Base-by-base conservation (phyloP, 2,888 invertebrate genomes). In the Slavum lentiscoides region DNA sequence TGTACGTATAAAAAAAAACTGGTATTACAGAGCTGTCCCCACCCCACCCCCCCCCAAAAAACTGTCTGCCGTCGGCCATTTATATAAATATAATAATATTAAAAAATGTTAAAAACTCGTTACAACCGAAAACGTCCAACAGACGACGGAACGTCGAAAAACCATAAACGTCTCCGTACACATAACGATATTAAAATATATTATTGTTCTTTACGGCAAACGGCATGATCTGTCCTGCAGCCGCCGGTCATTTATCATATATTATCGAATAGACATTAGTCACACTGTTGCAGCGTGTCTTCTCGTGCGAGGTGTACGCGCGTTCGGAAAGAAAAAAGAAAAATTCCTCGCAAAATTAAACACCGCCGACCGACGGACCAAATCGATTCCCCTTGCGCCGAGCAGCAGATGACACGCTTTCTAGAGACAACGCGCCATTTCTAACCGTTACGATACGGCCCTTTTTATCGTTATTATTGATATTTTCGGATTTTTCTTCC, bases 391-490 rank as follows among this genome's bases (percentile, higher is more conserved):
- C 67, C 37, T 23, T 2, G 30, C 30, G 30, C 30, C 30, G 30
- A 9, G 13, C 43, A 17, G 21, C 53, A 30, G 17, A 80, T 39
- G 80, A 80, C 70, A 80, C 80, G 80, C 80, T 80, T 80, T 80
- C 80, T 80, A 66, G 58, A 80, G 55, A 72, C 80, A 72, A 80
- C 58, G 80, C 53, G 30, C 30, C 30, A 4, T 30, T 30, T 30
- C 30, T 30, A 30, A 30, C 80, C 80, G 39, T 70, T 43, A 62
- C 70, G 49, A 21, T 49, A 58, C 17, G 39, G 80, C 39, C 62
- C 66, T 80, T 80, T 62, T 37, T 72, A 77, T 80, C 58, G 70
- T 58, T 64, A 58, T 58, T 66, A 37, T 49, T 23, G 53, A 11
- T 43, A 19, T 39, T 30, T 39, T 13, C 30, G 30, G 21, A 68